Evolutionary conservation across 2,113 vertebrate genomes (phyloP).

Genomic region (Protomyctophum bolini): DNA sequence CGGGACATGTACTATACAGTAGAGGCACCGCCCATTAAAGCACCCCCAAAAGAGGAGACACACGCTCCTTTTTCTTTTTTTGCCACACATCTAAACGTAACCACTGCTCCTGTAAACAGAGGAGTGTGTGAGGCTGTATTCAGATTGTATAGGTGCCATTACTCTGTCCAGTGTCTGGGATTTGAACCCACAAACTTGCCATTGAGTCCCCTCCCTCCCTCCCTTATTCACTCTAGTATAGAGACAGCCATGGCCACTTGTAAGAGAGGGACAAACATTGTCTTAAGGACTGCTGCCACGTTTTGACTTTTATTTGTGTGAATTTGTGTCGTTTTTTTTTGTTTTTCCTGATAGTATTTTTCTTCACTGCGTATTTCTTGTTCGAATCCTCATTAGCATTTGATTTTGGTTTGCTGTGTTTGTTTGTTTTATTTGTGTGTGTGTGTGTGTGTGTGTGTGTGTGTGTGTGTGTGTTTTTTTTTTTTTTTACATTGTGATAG

Average conservation of each 20-base stretch:
- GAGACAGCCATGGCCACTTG: constrained; percentile 7
- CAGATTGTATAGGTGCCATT: constrained; percentile 34
- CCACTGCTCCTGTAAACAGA: neutral
- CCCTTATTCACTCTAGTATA: neutral
- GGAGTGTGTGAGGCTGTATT: constrained; percentile 4
- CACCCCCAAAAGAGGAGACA: constrained; percentile 46
- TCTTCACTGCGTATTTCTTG: constrained; percentile 19
- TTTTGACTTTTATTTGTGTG: constrained; percentile 26
- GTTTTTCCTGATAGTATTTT: constrained; percentile 7
- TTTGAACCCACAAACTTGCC: constrained; percentile 28
- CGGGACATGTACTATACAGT: constrained; percentile 5
- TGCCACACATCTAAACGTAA: neutral
- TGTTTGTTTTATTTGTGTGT: constrained; percentile 1
- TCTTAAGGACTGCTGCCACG: constrained; percentile 64
- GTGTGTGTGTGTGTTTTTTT: neutral
- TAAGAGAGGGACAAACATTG: neutral
- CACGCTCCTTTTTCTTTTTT: constrained; percentile 15
- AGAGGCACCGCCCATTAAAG: constrained; percentile 54
- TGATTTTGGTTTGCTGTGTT: constrained; percentile 46
- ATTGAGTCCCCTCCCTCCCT: neutral
- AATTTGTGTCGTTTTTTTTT: constrained; percentile 37
- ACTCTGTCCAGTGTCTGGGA: constrained; percentile 29
- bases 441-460: no score
- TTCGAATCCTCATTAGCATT: neutral
- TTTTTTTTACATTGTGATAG: constrained; percentile 37